Evolutionary conservation across 2,888 invertebrate species (phyloP), one percentile per base, ranked within the genome.

Genomic region (Oligia strigilis): DNA sequence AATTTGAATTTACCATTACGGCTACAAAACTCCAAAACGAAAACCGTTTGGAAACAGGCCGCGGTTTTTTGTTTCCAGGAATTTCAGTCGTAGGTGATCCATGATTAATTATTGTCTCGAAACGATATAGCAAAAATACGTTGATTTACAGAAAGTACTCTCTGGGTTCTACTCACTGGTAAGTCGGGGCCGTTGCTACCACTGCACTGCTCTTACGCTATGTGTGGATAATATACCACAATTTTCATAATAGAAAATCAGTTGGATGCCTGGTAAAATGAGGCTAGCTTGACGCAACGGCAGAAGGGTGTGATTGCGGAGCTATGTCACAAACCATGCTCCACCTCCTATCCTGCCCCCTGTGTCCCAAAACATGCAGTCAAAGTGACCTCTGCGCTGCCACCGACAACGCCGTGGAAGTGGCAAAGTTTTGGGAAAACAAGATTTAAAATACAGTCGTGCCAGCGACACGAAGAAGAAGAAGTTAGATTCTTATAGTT

Each of bases 1-100:
- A 76, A 49, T 40, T 62, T 5, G 17, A 43, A 67, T 60, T 67
- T 72, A n/a, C 43, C 69, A 69, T 80, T 62, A 55, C 17, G 43
- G 23, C 6, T n/a, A 55, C 43, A 52, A 69, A 74, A 46, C 55
- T 40, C 36, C 29, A 55, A 43, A 55, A 52, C 4, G 43, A 69
- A 62, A 80, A 67, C 13, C 36, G 13, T 55, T 80, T 11, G 17
- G 5, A 19, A 73, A n/a, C 36, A 43, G 36, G 43, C 43, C 52
- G 0, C 5, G 14, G 19, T 72, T 5, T 58, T 67, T 62, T n/a
- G 66, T 80, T 72, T 80, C 14, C 60, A 67, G 52, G 36, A 55
- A 40, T 76, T 46, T 23, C 23, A 55, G 46, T 55, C 58, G 19
- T n/a, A 9, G 17, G 9, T 73, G 17, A 55, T 81, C 29, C 46